phyloP scores from a whole-genome alignment of 2,888 invertebrate species.

The Acanthoscelides obtectus region DNA sequence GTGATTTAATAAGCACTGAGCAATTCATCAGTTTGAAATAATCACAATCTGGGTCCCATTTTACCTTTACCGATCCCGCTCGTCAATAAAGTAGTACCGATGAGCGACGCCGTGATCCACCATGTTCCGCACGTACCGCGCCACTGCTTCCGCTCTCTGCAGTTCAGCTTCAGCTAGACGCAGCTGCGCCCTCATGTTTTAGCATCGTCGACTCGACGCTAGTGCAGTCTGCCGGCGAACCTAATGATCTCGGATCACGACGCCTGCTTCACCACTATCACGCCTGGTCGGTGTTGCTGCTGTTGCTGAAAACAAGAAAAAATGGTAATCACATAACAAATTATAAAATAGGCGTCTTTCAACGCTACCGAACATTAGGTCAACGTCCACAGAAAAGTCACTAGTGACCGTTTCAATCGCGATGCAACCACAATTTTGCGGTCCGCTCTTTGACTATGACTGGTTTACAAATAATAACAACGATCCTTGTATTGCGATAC shows the following conservation, averaged over 20 bases:
- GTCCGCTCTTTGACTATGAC: no score
- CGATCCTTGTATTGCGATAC: no score
- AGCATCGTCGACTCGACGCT: slow-evolving; percentile 15
- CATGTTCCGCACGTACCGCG: slow-evolving; percentile 13
- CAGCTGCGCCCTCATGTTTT: slow-evolving; percentile 3
- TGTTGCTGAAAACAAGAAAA: slow-evolving; percentile 42
- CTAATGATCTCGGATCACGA: slow-evolving; percentile 62
- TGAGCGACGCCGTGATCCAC: slow-evolving; percentile 13
- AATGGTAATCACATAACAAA: no score
- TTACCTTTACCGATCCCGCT: background rate
- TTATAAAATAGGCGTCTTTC: no score
- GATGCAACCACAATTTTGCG: no score
- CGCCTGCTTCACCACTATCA: slow-evolving; percentile 82
- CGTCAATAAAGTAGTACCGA: slow-evolving; percentile 10
- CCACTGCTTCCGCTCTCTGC: slow-evolving; percentile 19
- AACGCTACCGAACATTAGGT: no score
- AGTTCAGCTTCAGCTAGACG: slow-evolving; percentile 19
- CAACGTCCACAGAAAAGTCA: no score
- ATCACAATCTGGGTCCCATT: background rate
- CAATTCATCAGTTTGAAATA: background rate
- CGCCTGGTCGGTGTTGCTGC: slow-evolving; percentile 78
- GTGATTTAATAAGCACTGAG: no score
- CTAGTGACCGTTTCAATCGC: no score
- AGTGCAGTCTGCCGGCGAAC: slow-evolving; percentile 33
- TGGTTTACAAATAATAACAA: no score